phyloP scores from a whole-genome alignment of 1,140 invertebrate genomes.

The Watersipora subatra region DNA sequence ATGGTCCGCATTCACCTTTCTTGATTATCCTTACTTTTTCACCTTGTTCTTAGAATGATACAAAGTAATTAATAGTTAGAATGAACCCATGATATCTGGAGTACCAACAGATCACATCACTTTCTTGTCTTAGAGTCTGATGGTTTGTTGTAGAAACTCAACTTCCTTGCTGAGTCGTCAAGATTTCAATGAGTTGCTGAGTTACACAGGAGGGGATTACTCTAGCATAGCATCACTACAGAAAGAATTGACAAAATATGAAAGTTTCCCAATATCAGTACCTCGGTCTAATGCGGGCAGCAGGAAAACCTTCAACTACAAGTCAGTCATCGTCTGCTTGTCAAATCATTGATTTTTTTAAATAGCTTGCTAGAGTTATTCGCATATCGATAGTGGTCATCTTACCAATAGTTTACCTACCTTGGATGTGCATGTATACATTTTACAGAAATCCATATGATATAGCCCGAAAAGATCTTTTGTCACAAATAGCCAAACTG shows the following conservation, averaged over 20 bases:
- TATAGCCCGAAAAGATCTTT: slow-evolving; percentile 69
- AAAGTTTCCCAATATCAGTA: slow-evolving; percentile 59
- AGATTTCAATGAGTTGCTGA: slow-evolving; percentile 31
- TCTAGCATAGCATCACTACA: slow-evolving; percentile 50
- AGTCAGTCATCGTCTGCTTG: background rate
- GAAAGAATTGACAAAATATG: slow-evolving; percentile 73
- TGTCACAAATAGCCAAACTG: slow-evolving; percentile 87
- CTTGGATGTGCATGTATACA: too few relatives aligned
- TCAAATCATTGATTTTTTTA: slow-evolving; percentile 2
- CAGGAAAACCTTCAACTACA: background rate
- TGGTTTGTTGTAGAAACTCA: background rate
- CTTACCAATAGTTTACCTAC: too few relatives aligned
- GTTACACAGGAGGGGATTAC: slow-evolving; percentile 25
- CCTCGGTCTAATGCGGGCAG: slow-evolving; percentile 9
- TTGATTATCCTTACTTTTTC: too few relatives aligned
- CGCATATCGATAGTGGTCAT: too few relatives aligned
- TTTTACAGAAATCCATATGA: slow-evolving; percentile 73
- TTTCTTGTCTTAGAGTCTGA: too few relatives aligned
- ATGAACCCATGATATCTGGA: too few relatives aligned
- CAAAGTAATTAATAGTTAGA: too few relatives aligned
- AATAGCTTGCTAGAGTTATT: background rate
- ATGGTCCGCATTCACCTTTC: too few relatives aligned
- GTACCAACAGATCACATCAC: too few relatives aligned
- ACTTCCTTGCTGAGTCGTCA: slow-evolving; percentile 27
- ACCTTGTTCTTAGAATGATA: too few relatives aligned